Percentiles rank a stretch among this genome's conserved stretches.
These are phyloP conservation scores for Rhabdomys pumilio DNA, from an alignment of 2,797 vertebrate species.

Conservation along the genomic window DNA sequence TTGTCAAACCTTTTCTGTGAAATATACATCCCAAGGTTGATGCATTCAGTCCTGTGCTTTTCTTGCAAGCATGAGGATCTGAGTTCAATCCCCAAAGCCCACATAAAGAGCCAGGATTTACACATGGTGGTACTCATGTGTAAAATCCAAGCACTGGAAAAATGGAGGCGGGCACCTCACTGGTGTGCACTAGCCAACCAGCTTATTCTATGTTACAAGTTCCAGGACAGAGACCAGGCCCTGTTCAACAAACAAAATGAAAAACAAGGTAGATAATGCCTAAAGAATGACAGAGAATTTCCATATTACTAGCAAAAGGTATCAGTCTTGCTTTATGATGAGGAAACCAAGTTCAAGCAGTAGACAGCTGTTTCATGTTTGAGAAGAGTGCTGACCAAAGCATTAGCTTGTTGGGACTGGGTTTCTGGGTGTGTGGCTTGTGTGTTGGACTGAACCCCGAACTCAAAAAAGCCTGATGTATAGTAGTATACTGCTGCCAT, in stretches of 20 bases:
- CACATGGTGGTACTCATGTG: not conserved
- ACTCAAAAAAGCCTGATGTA: not conserved
- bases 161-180: not conserved
- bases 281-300: not conserved
- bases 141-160: not conserved
- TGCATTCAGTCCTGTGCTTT: not conserved
- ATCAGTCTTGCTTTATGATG: not conserved
- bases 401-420: not conserved
- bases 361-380: not conserved
- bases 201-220: not conserved
- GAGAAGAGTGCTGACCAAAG: not conserved
- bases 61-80: not conserved
- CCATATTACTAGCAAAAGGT: not conserved
- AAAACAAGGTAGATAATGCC: not conserved
- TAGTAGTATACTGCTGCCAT: not conserved
- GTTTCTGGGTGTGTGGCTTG: not conserved
- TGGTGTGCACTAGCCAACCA: not conserved
- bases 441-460: no score
- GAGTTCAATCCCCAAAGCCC: not conserved
- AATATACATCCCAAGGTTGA: not conserved
- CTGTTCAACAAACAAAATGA: not conserved
- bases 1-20: slow-evolving; percentile 16
- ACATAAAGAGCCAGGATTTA: not conserved
- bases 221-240: not conserved
- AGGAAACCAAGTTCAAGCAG: not conserved